These are phyloP conservation scores for Montipora cactus DNA, from an alignment of 64 coral and sea anemone species.

Conservation along the genomic window DNA sequence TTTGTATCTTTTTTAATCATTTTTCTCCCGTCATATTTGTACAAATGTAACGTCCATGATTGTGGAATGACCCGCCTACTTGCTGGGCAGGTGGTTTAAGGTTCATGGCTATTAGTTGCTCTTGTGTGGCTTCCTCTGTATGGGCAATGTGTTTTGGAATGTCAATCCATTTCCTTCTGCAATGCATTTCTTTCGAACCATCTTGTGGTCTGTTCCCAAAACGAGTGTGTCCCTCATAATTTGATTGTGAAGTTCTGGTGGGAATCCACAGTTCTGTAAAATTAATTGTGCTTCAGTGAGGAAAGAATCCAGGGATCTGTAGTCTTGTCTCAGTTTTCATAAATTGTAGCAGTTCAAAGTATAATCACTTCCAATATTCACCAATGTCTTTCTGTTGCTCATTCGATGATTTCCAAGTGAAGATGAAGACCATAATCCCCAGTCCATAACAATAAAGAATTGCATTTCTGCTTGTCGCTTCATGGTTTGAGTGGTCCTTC, in stretches of 20 bases:
- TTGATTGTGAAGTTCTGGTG: conserved; percentile 55
- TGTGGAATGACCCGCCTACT: no score
- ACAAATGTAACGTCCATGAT: no score
- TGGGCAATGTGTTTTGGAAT: conserved; percentile 69
- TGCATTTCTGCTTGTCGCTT: conserved; percentile 53
- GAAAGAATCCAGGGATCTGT: conserved; percentile 19
- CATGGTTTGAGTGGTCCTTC: conserved; percentile 46
- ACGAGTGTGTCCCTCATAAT: conserved; percentile 63
- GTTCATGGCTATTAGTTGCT: conserved; percentile 47
- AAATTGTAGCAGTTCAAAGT: conserved; percentile 55
- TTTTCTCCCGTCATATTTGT: no score
- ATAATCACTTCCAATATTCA: conserved; percentile 58
- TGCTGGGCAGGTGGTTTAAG: no score
- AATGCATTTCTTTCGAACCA: conserved; percentile 78
- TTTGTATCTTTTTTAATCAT: no score
- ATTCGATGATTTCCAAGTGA: conserved; percentile 32
- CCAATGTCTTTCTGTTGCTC: conserved; percentile 28
- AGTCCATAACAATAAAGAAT: conserved; percentile 57
- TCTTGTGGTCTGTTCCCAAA: conserved; percentile 69
- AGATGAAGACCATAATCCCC: conserved; percentile 69
- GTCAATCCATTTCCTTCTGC: conserved; percentile 74
- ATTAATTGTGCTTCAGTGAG: background rate
- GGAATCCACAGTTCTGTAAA: conserved; percentile 43
- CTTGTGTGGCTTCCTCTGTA: conserved; percentile 70
- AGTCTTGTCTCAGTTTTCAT: conserved; percentile 70